phyloP scores from a whole-genome alignment of 2,888 invertebrate genomes.

The Silvanus unidentatus region DNA sequence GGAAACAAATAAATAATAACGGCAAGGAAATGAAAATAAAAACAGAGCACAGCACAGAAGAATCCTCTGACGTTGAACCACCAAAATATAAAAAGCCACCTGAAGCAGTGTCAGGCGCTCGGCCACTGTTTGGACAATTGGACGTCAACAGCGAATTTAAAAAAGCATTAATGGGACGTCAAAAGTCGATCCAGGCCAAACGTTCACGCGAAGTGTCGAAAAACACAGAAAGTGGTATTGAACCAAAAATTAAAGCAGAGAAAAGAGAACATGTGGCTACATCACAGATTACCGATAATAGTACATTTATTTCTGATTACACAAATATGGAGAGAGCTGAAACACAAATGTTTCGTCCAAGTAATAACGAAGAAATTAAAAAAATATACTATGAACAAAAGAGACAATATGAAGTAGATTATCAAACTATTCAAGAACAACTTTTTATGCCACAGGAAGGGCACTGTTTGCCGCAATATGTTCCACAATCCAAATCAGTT shows the following conservation, averaged over 20 bases:
- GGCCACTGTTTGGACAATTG: slow-evolving; percentile 42
- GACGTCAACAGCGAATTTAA: slow-evolving; percentile 44
- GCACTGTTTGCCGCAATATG: neutral
- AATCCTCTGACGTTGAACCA: slow-evolving; percentile 19
- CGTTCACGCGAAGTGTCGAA: slow-evolving; percentile 24
- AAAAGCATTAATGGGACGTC: slow-evolving; percentile 38
- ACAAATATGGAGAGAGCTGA: slow-evolving; percentile 34
- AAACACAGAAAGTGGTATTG: slow-evolving; percentile 20
- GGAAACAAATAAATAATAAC: too few species aligned
- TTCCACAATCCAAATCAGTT: neutral
- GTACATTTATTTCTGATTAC: slow-evolving; percentile 27
- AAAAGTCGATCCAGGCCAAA: slow-evolving; percentile 34
- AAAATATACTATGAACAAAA: slow-evolving; percentile 40
- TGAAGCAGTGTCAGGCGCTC: slow-evolving; percentile 42
- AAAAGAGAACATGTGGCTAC: slow-evolving; percentile 23
- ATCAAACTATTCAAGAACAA: slow-evolving; percentile 38
- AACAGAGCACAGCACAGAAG: slow-evolving; percentile 7
- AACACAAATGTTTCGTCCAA: slow-evolving; percentile 34
- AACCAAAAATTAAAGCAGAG: slow-evolving; percentile 29
- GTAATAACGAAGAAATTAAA: slow-evolving; percentile 39
- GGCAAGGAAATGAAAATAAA: too few species aligned
- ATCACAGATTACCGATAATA: slow-evolving; percentile 22
- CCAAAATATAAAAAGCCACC: slow-evolving; percentile 40
- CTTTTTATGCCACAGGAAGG: slow-evolving; percentile 20
- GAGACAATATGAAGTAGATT: slow-evolving; percentile 39